Evolutionary conservation across 2,888 invertebrate genomes (phyloP).

Genomic region (Mayetiola destructor): DNA sequence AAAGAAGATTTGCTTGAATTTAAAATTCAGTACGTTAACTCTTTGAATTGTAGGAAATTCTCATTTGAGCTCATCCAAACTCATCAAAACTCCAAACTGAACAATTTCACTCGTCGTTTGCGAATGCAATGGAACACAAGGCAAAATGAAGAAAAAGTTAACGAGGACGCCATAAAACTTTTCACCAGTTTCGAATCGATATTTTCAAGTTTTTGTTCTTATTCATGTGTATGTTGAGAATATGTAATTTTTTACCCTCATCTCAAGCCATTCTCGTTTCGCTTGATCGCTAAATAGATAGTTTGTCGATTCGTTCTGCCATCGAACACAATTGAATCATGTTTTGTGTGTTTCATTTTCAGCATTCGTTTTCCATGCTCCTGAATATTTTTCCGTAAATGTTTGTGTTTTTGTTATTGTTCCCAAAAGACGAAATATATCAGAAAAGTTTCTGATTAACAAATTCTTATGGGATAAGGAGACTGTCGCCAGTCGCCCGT

Average conservation of each 20-base stretch:
- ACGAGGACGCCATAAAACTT: constrained; percentile 11
- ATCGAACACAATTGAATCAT: too few relatives aligned
- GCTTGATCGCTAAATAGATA: background rate
- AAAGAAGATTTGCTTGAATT: too few relatives aligned
- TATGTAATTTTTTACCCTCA: background rate
- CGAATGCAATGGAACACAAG: too few relatives aligned
- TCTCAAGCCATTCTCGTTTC: background rate
- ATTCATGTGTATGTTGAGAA: background rate
- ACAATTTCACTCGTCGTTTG: too few relatives aligned
- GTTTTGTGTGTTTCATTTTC: background rate
- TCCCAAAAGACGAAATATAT: constrained; percentile 9
- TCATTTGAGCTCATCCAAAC: too few relatives aligned
- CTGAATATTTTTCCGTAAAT: background rate
- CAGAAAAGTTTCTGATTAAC: constrained; percentile 13
- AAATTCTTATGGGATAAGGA: background rate
- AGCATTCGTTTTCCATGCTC: background rate
- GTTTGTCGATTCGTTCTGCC: background rate
- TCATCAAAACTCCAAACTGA: too few relatives aligned
- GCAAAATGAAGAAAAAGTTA: constrained; percentile 6
- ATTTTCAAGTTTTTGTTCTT: background rate
- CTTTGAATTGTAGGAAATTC: too few relatives aligned
- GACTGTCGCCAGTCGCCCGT: constrained; percentile 6
- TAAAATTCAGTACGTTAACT: too few relatives aligned
- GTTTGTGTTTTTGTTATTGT: constrained; percentile 5
- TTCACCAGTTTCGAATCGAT: background rate